A percentile compares a stretch with the other conserved stretches of the same genome.
These are phyloP conservation scores for Sebastes paucispinis DNA, from an alignment of 2,797 vertebrate species.

Conservation along the genomic window DNA sequence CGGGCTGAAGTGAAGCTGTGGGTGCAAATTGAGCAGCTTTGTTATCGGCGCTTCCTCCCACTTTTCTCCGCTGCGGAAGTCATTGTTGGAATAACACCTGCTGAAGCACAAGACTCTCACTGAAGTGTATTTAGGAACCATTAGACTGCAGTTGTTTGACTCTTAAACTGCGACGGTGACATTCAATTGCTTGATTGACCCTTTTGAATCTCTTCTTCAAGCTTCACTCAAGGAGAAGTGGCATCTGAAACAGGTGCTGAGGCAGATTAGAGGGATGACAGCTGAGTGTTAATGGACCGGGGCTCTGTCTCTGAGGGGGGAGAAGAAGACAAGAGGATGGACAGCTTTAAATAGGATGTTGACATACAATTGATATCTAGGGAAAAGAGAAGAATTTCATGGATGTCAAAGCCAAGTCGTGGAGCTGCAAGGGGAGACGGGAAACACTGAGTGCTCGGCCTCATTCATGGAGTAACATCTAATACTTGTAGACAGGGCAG, in stretches of 20 bases:
- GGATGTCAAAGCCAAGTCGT: slow-evolving; percentile 10
- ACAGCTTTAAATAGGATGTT: slow-evolving; percentile 16
- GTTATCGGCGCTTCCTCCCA: not conserved
- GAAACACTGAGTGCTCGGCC: not conserved
- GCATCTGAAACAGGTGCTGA: slow-evolving; percentile 27
- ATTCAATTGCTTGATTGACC: slow-evolving; percentile 2
- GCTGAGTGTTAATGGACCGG: slow-evolving; percentile 24
- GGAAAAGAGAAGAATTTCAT: slow-evolving; percentile 16
- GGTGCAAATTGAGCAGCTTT: slow-evolving; percentile 13
- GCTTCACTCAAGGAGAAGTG: slow-evolving; percentile 14
- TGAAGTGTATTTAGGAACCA: not conserved
- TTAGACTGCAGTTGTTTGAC: not conserved
- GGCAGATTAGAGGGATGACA: slow-evolving; percentile 26
- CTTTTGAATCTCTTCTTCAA: slow-evolving; percentile 8
- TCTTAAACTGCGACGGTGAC: not conserved
- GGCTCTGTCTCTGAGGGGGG: not conserved
- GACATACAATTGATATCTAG: slow-evolving; percentile 22
- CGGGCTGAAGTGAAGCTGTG: not conserved
- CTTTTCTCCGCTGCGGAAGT: not conserved
- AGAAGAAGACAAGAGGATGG: slow-evolving; percentile 6
- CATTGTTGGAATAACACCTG: slow-evolving; percentile 1
- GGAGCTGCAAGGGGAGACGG: not conserved
- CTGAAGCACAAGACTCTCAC: not conserved
- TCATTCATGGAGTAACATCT: not conserved
- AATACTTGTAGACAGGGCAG: slow-evolving; percentile 1